Evolutionary conservation across 2,888 invertebrate species (phyloP), one percentile per base, ranked within the genome.

Genomic region (Tachina lurida): DNA sequence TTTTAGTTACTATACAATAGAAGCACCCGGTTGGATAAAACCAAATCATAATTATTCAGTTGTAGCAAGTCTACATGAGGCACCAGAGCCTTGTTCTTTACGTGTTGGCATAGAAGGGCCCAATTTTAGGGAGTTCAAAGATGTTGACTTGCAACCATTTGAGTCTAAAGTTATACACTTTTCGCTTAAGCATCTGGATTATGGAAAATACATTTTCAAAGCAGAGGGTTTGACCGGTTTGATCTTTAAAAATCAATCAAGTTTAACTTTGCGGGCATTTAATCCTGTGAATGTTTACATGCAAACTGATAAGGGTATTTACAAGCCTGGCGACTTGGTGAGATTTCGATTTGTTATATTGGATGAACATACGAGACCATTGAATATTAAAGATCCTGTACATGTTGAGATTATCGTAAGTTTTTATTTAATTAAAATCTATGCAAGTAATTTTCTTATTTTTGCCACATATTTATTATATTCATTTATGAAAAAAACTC

Each of bases 301-400:
- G 87, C 98, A 98, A 92, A 97, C 98, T 0, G 98, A 98, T 93
- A 97, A 97, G 93, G 96, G 97, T 12, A 95, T 98, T 87, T 98
- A 98, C 92, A 96, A 97, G 91, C 98, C 98, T 0, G 95, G 96
- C 13, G 96, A 96, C 91, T 95, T 95, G 87, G 95, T 99, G 39
- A 94, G 96, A 92, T 98, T 97, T 93, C 89, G 92, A 10, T 88
- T 96, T 10, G 93, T 97, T 19, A 94, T 96, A 17, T 93, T 97
- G 62, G 96, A 96, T 90, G 95, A 96, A 1, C 94, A 95, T 87
- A 93, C 97, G 71, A 94, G 95, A 88, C 97, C 97, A 92, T 89
- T 90, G 3, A 85, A 87, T 10, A 83, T 91, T 17, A 84, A 88
- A 5, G 88, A 88, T 22, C 94, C 90, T 0, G 88, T 92, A 41